Percentiles rank a stretch among this genome's conserved stretches.
These are phyloP conservation scores for Pachycephala philippinensis DNA, from an alignment of 2,113 vertebrate species.

Conservation along the genomic window DNA sequence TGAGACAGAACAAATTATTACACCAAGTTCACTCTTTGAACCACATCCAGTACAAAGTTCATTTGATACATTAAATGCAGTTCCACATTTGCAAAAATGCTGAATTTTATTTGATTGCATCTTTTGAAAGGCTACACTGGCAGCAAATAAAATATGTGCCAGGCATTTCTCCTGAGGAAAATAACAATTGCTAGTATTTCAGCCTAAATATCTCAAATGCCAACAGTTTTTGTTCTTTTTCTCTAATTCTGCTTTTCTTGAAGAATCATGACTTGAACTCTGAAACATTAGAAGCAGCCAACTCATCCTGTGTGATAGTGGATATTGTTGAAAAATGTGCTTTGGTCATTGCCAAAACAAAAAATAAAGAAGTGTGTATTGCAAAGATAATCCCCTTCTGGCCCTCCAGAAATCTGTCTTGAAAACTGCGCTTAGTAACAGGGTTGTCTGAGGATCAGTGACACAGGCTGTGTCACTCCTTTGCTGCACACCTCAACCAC, in stretches of 20 bases:
- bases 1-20: slow-evolving; percentile 42
- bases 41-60: background rate
- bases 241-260: background rate
- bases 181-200: background rate
- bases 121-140: background rate
- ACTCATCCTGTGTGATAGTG: background rate
- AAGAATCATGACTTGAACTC: background rate
- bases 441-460: background rate
- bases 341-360: background rate
- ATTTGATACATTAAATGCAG: background rate
- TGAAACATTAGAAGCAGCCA: background rate
- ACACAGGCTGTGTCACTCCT: background rate
- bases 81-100: background rate
- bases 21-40: background rate
- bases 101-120: background rate
- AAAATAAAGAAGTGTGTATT: background rate
- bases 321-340: background rate
- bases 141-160: background rate
- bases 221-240: background rate
- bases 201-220: background rate
- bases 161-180: background rate
- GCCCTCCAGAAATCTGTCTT: background rate
- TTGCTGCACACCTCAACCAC: background rate
- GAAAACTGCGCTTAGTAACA: background rate
- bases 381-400: background rate